These are phyloP conservation scores for Rhingia rostrata DNA, from an alignment of 2,888 invertebrate species.

Conservation along the genomic window DNA sequence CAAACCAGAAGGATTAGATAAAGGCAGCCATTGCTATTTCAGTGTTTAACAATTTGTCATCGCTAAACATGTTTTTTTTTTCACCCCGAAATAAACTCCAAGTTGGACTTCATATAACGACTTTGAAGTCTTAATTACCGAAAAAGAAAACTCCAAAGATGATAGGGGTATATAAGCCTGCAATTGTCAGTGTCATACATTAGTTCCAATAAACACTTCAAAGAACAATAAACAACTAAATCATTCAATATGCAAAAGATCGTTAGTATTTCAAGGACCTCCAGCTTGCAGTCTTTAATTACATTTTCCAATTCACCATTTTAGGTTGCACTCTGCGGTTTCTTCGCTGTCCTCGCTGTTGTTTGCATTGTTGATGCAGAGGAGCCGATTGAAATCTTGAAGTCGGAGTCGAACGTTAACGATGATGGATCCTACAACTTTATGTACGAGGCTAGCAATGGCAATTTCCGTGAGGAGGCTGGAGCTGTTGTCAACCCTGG, in stretches of 20 bases:
- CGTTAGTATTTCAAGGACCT: constrained; percentile 35
- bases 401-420: constrained; percentile 77
- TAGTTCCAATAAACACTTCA: constrained; percentile 53
- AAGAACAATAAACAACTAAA: constrained; percentile 25
- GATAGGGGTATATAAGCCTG: constrained; percentile 54
- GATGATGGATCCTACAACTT: constrained; percentile 81
- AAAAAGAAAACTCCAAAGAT: not conserved
- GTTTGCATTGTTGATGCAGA: constrained; percentile 54
- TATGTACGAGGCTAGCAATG: constrained; percentile 80
- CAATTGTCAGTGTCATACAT: constrained; percentile 28
- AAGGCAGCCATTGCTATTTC: too few relatives aligned
- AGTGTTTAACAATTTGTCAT: too few relatives aligned
- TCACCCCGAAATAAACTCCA: too few relatives aligned
- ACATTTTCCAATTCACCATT: constrained; percentile 1
- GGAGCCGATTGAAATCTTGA: constrained; percentile 77
- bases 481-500: constrained; percentile 80
- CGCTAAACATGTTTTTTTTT: too few relatives aligned
- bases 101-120: too few relatives aligned
- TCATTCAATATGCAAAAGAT: constrained; percentile 57
- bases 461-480: constrained; percentile 79
- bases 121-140: too few relatives aligned
- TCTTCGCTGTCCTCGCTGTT: constrained; percentile 60
- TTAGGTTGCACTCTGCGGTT: constrained; percentile 49
- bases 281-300: not conserved
- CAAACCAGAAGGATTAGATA: too few relatives aligned